phyloP scores from a whole-genome alignment of 2,888 invertebrate genomes.

The Acrobasis repandana region DNA sequence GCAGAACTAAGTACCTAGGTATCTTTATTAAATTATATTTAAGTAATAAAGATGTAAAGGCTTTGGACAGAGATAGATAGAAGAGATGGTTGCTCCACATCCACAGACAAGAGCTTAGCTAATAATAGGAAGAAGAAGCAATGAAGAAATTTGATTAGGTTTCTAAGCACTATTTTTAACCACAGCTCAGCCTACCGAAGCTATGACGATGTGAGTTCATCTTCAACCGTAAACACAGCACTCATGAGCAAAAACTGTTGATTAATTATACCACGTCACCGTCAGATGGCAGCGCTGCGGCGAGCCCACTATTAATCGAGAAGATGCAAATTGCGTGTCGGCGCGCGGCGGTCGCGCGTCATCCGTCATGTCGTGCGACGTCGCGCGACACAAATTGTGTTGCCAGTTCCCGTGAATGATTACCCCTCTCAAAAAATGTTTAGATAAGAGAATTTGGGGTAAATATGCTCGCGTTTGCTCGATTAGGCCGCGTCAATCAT shows the following conservation, averaged over 20 bases:
- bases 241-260: slow-evolving; percentile 15
- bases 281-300: slow-evolving; percentile 33
- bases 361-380: slow-evolving; percentile 32
- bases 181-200: too few relatives aligned
- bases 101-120: too few relatives aligned
- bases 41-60: too few relatives aligned
- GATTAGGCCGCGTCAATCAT: slow-evolving; percentile 20
- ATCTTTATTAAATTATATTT: too few relatives aligned
- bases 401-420: slow-evolving; percentile 28
- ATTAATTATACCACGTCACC: slow-evolving; percentile 20
- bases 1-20: too few relatives aligned
- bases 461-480: slow-evolving; percentile 19
- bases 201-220: too few relatives aligned
- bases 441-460: slow-evolving; percentile 17
- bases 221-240: background rate
- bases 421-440: slow-evolving; percentile 23
- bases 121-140: too few relatives aligned
- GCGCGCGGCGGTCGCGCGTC: slow-evolving; percentile 30
- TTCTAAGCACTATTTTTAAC: too few relatives aligned
- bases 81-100: too few relatives aligned
- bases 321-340: slow-evolving; percentile 55
- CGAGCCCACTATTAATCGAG: slow-evolving; percentile 52
- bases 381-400: slow-evolving; percentile 37
- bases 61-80: too few relatives aligned
- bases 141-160: too few relatives aligned